Percentiles rank a stretch among this genome's conserved stretches.
These are phyloP conservation scores for Drosophila quinaria DNA, from an alignment of 2,888 invertebrate genomes.

Conservation along the genomic window DNA sequence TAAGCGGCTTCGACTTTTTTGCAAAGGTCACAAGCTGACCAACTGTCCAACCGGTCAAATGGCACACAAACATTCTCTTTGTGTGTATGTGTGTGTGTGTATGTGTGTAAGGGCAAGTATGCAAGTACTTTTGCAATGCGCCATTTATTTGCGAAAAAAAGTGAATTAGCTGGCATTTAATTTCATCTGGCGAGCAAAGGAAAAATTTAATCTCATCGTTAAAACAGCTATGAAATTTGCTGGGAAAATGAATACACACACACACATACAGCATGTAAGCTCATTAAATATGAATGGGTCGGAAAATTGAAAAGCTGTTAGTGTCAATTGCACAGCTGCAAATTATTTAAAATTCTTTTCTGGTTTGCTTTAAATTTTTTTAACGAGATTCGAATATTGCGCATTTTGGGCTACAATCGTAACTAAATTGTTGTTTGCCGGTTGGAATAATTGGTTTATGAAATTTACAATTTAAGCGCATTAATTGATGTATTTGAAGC, in stretches of 20 bases:
- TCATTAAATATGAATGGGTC: slow-evolving; percentile 46
- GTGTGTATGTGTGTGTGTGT: neutral
- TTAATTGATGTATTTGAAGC: neutral
- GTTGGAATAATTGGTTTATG: neutral
- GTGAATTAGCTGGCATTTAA: slow-evolving; percentile 25
- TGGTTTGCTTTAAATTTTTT: neutral
- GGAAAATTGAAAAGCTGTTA: slow-evolving; percentile 32
- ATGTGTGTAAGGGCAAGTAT: neutral
- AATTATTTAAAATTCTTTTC: neutral
- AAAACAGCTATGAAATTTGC: slow-evolving; percentile 1
- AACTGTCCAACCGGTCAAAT: slow-evolving; percentile 20
- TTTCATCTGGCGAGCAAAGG: slow-evolving; percentile 2
- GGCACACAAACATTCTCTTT: slow-evolving; percentile 5
- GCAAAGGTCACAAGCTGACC: slow-evolving; percentile 42
- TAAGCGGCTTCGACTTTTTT: slow-evolving; percentile 48
- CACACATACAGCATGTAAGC: slow-evolving; percentile 6
- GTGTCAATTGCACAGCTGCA: slow-evolving; percentile 8
- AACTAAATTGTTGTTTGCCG: slow-evolving; percentile 3
- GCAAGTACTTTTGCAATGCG: slow-evolving; percentile 1
- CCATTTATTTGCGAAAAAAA: slow-evolving; percentile 3
- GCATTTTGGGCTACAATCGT: neutral
- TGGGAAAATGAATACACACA: neutral
- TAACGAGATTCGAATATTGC: neutral
- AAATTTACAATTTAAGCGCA: slow-evolving; percentile 1
- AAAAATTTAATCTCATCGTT: neutral